A percentile compares a stretch with the other conserved stretches of the same genome.
These are phyloP conservation scores for Pyxicephalus adspersus DNA, from an alignment of 2,113 vertebrate species.

Conservation along the genomic window DNA sequence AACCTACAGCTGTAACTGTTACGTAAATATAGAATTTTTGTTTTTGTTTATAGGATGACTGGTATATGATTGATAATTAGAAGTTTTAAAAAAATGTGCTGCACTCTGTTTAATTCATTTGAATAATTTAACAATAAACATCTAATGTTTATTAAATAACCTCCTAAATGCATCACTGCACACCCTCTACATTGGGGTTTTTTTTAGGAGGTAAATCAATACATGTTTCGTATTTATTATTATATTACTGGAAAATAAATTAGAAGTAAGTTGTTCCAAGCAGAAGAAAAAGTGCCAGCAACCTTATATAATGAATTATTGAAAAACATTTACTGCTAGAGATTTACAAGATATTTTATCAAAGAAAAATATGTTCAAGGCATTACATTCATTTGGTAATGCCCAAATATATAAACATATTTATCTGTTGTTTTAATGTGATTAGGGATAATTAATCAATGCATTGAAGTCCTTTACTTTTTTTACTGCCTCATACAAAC, in stretches of 20 bases:
- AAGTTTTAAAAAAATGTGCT: too few relatives aligned
- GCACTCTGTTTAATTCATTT: neutral
- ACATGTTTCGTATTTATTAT: neutral
- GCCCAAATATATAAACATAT: constrained; percentile 8
- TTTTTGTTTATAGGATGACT: too few relatives aligned
- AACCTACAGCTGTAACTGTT: too few relatives aligned
- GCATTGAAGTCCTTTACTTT: neutral
- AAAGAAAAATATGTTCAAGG: constrained; percentile 19
- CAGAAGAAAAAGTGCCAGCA: neutral
- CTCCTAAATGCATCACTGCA: too few relatives aligned
- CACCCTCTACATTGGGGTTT: neutral
- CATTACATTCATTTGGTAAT: constrained; percentile 9
- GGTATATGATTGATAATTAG: too few relatives aligned
- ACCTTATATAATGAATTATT: constrained; percentile 5
- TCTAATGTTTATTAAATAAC: too few relatives aligned
- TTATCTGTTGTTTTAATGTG: constrained; percentile 33
- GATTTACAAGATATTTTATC: constrained; percentile 41
- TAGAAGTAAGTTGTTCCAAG: constrained; percentile 7
- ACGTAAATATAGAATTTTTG: too few relatives aligned
- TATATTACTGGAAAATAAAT: neutral
- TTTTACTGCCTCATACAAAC: constrained; percentile 1
- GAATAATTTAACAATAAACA: too few relatives aligned
- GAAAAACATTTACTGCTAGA: neutral
- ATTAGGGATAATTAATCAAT: constrained; percentile 25
- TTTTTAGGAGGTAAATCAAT: constrained; percentile 8